Evolutionary conservation across 1,140 invertebrate genomes (phyloP).

Genomic region (Drosophila kikkawai): DNA sequence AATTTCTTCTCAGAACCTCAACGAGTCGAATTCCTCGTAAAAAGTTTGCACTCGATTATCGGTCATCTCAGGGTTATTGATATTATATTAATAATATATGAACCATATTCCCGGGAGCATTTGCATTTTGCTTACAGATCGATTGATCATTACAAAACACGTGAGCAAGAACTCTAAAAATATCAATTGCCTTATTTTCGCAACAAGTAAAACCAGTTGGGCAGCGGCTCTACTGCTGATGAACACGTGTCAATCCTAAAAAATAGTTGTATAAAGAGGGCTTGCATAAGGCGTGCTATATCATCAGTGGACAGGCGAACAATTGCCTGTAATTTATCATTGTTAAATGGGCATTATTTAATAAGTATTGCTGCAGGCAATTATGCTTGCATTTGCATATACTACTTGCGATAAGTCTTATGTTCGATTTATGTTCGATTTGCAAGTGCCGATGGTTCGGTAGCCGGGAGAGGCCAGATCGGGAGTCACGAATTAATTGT

Average conservation of each 20-base stretch:
- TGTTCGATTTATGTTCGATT: conserved; percentile 72
- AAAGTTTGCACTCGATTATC: conserved; percentile 35
- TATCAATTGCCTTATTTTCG: conserved; percentile 55
- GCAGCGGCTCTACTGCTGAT: conserved; percentile 1
- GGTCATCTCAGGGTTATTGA: conserved; percentile 25
- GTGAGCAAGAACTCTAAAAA: conserved; percentile 64
- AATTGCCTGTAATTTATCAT: conserved; percentile 31
- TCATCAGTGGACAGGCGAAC: conserved; percentile 6
- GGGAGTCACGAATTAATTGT: conserved; percentile 56
- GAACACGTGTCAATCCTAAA: conserved; percentile 51
- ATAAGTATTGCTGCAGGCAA: conserved; percentile 31
- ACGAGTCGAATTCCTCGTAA: conserved; percentile 40
- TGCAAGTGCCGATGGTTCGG: conserved; percentile 72
- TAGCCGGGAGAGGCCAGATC: conserved; percentile 49
- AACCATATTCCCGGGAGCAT: conserved; percentile 1
- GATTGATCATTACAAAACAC: conserved; percentile 63
- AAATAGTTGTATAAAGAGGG: conserved; percentile 18
- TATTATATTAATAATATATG: conserved; percentile 5
- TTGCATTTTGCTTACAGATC: conserved; percentile 49
- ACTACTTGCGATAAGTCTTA: conserved; percentile 40
- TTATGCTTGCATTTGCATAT: conserved; percentile 55
- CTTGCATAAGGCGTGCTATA: conserved; percentile 20
- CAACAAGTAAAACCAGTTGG: conserved; percentile 69
- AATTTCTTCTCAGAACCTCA: conserved; percentile 16
- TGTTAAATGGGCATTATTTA: conserved; percentile 38